Base-by-base conservation (phyloP, 2,888 invertebrate species). In the Epistrophella euchroma region DNA sequence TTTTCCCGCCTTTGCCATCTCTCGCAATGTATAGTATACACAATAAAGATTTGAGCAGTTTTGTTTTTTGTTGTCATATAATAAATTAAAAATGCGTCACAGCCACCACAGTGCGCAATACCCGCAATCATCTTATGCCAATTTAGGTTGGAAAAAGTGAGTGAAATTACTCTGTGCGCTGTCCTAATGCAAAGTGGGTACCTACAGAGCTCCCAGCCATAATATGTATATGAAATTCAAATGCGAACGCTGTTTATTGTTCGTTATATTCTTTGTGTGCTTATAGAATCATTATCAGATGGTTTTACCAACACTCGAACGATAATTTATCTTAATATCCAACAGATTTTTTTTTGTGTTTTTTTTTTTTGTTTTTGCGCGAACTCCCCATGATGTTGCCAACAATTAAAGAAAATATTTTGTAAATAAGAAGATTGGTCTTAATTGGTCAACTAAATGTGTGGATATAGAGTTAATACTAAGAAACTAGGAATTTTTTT, bases 41-140 rank as follows among this genome's bases (percentile, higher is more conserved):
- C 4, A 4, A 28, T 25, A 52, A 15, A 45, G 17, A 45, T 35
- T 66, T 47, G 47, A 66, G 66, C n/a, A 32, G 10, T n/a, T 66
- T 28, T 28, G 13, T 35, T 13, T 66, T 17, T 66, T 47, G 13
- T 17, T 50, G 13, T 11, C 22, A 1, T 2, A n/a, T n/a, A n/a
- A n/a, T n/a, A n/a, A 64, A 45, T 17, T 32, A 68, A 68, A 47
- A 35, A 40, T 58, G 10, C n/a, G 32, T 32, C 32, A 66, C 7
- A 28, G 2, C 7, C 11, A 9, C 7, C 11, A 9, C 13, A 45
- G 64, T 64, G 45, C 64, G 45, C 45, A 50, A 2, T 35, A 22
- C 52, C 10, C 15, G 32, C 56, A 68, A 78, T 68, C 82, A 66
- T 73, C 68, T 73, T 45, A 45, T 78, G 83, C 83, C 83, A 83